Evolutionary conservation across 2,797 vertebrate species (phyloP).

Genomic region (Melanotaenia parkinsoni): DNA sequence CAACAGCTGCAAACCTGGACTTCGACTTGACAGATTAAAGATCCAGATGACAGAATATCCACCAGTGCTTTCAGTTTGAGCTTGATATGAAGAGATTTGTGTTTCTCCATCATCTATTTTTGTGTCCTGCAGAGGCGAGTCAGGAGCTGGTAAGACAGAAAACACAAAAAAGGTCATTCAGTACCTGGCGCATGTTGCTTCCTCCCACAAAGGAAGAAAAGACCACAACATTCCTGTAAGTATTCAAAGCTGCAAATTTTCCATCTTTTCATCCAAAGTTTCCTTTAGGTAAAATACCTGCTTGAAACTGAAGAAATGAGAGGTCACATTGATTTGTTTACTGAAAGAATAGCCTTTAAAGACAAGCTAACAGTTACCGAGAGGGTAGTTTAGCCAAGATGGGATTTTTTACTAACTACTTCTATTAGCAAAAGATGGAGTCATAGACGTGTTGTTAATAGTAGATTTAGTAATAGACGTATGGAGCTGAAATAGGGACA

Average conservation of each 20-base stretch:
- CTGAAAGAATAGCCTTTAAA: too few relatives aligned
- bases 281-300: neutral
- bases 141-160: conserved; percentile 98
- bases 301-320: neutral
- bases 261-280: neutral
- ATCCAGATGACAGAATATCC: neutral
- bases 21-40: conserved; percentile 23
- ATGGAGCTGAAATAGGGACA: too few relatives aligned
- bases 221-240: conserved; percentile 98
- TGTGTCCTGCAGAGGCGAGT: conserved; percentile 89
- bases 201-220: conserved; percentile 98
- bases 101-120: neutral
- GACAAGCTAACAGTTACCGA: too few relatives aligned
- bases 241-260: conserved; percentile 50
- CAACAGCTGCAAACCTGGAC: conserved; percentile 35
- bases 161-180: conserved; percentile 99
- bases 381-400: neutral
- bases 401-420: neutral
- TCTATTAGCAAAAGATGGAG: neutral
- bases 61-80: neutral
- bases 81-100: conserved; percentile 20
- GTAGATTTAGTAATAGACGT: neutral
- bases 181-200: conserved; percentile 98
- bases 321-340: too few relatives aligned
- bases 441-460: neutral